These are phyloP conservation scores for Thecophora atra DNA, from an alignment of 2,888 invertebrate genomes.

Conservation along the genomic window DNA sequence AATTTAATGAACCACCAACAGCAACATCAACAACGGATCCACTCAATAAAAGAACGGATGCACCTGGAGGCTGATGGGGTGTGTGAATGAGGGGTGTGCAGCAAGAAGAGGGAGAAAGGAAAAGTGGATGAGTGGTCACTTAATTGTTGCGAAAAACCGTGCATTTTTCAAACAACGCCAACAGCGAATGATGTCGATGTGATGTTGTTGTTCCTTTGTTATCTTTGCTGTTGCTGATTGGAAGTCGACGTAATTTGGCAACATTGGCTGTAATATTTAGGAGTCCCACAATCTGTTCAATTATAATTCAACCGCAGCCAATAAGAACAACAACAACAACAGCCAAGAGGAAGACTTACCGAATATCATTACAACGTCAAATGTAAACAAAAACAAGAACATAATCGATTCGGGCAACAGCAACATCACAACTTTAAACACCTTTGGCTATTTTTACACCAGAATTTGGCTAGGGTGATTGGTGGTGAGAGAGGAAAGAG, in stretches of 20 bases:
- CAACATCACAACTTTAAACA: not conserved
- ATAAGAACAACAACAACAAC: constrained; percentile 17
- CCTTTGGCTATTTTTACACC: not conserved
- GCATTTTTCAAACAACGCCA: not conserved
- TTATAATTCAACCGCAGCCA: too few relatives aligned
- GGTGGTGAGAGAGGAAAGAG: too few relatives aligned
- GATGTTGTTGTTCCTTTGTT: not conserved
- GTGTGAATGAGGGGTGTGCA: not conserved
- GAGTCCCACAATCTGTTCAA: too few relatives aligned
- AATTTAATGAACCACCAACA: constrained; percentile 22
- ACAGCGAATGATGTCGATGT: not conserved
- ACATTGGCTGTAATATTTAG: constrained; percentile 25
- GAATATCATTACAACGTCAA: constrained; percentile 1
- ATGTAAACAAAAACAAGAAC: not conserved
- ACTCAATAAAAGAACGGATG: constrained; percentile 22
- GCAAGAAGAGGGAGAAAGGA: not conserved
- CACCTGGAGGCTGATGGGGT: not conserved
- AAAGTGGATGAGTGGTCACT: not conserved
- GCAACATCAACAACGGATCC: constrained; percentile 19
- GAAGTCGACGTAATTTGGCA: constrained; percentile 29
- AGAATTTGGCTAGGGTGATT: not conserved
- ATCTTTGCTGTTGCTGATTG: constrained; percentile 11
- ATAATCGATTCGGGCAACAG: not conserved
- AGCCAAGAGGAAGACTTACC: not conserved
- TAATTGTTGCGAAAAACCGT: not conserved